Evolutionary conservation across 2,888 invertebrate genomes (phyloP).

Genomic region (Heteromurus nitidus): DNA sequence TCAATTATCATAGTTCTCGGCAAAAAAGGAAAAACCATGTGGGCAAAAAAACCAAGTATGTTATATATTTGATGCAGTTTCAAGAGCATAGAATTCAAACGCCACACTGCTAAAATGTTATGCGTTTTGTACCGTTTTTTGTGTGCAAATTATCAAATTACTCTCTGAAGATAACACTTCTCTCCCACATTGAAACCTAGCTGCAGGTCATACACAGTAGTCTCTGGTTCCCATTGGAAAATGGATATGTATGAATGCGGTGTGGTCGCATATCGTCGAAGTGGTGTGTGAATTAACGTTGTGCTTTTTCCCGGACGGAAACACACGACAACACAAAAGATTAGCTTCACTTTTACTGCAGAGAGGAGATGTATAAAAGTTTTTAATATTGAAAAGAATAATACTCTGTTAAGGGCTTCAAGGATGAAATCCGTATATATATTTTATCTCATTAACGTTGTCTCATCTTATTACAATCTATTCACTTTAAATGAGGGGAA

Average conservation of each 20-base stretch:
- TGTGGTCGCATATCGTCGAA: not conserved
- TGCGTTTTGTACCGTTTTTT: not conserved
- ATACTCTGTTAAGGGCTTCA: not conserved
- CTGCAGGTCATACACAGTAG: not conserved
- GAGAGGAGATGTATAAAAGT: not conserved
- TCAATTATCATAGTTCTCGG: no score
- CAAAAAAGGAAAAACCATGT: no score
- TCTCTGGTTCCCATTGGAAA: not conserved
- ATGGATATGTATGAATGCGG: not conserved
- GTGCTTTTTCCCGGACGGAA: slow-evolving; percentile 47
- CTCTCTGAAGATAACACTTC: not conserved
- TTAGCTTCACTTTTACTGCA: slow-evolving; percentile 31
- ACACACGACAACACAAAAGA: slow-evolving; percentile 20
- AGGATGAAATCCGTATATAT: not conserved
- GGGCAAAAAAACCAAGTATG: no score
- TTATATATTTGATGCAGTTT: no score
- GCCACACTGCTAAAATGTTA: no score
- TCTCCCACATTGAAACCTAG: not conserved
- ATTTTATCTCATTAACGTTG: slow-evolving; percentile 16
- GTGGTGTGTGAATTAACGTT: slow-evolving; percentile 16
- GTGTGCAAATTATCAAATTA: not conserved
- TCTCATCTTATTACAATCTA: not conserved
- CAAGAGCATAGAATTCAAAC: no score
- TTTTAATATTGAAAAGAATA: not conserved
- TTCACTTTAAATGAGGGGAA: not conserved